A percentile compares a stretch with the other conserved stretches of the same genome.
Conservation (phyloP, 2,113 vertebrate species). For the Alethe diademata region DNA sequence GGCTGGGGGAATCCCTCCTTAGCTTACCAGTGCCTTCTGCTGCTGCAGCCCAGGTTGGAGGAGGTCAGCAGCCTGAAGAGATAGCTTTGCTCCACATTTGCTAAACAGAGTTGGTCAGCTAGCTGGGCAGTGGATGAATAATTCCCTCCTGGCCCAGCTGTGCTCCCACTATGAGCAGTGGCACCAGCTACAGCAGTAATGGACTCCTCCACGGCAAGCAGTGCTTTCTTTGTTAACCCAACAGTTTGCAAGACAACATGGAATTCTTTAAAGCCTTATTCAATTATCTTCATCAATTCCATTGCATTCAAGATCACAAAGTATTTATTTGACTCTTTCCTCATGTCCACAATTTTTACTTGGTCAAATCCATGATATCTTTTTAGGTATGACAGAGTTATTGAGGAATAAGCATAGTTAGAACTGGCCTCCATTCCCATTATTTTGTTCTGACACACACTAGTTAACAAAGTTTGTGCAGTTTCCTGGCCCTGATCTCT, state of each 20-base stretch:
- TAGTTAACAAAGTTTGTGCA: not conserved
- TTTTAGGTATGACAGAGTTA: not conserved
- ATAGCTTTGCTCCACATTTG: not conserved
- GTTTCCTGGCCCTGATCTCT: not conserved
- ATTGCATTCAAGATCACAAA: not conserved
- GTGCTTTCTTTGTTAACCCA: not conserved
- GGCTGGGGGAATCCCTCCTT: not conserved
- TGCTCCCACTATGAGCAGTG: not conserved
- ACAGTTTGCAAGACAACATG: not conserved
- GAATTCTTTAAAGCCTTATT: not conserved
- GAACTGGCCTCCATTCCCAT: not conserved
- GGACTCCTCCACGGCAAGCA: not conserved
- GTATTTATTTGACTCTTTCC: not conserved
- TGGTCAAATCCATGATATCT: not conserved
- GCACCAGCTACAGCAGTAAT: not conserved
- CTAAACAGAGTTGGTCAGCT: not conserved
- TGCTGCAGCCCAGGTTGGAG: not conserved
- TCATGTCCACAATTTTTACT: not conserved
- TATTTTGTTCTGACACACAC: not conserved
- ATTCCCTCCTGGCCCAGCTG: not conserved
- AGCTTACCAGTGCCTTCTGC: not conserved
- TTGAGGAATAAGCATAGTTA: not conserved
- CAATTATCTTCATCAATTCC: not conserved
- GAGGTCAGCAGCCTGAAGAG: not conserved
- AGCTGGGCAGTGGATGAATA: not conserved